Percentiles rank a stretch among this genome's conserved stretches.
Evolutionary conservation across 2,888 invertebrate species (phyloP).

Genomic region (Eupithecia tripunctaria): DNA sequence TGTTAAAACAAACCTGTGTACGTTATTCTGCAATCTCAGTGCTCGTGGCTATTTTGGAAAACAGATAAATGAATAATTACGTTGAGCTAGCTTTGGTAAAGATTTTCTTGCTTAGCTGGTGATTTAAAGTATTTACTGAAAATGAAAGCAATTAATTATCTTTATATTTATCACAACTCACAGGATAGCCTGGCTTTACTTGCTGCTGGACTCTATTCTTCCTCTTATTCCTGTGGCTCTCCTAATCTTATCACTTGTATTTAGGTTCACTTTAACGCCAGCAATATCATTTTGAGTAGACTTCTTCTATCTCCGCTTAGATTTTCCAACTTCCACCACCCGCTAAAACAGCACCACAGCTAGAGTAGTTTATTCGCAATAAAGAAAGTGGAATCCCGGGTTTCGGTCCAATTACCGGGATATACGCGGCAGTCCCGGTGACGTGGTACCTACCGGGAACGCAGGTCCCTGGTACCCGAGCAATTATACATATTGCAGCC

Average conservation of each 20-base stretch:
- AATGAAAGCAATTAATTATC: neutral
- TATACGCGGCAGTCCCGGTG: slow-evolving; percentile 82
- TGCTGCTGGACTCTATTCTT: neutral
- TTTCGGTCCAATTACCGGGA: slow-evolving; percentile 83
- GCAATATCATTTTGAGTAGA: neutral
- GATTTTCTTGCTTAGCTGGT: neutral
- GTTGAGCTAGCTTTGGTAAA: neutral
- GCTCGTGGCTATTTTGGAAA: neutral
- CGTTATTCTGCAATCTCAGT: neutral
- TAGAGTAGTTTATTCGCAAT: slow-evolving; percentile 83
- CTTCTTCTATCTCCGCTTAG: neutral
- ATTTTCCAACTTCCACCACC: slow-evolving; percentile 48
- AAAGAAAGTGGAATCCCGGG: slow-evolving; percentile 84
- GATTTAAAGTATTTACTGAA: neutral
- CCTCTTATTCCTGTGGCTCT: neutral
- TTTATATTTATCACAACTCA: neutral
- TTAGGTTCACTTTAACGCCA: neutral
- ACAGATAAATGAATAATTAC: neutral
- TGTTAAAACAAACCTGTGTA: neutral
- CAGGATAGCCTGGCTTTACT: neutral
- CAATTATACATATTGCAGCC: slow-evolving; percentile 80
- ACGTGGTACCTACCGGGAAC: slow-evolving; percentile 72
- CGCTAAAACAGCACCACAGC: slow-evolving; percentile 72
- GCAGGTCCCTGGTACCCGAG: slow-evolving; percentile 52
- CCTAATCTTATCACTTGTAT: neutral